Evolutionary conservation across 2,888 invertebrate genomes (phyloP).

Genomic region (Papilio demoleus): DNA sequence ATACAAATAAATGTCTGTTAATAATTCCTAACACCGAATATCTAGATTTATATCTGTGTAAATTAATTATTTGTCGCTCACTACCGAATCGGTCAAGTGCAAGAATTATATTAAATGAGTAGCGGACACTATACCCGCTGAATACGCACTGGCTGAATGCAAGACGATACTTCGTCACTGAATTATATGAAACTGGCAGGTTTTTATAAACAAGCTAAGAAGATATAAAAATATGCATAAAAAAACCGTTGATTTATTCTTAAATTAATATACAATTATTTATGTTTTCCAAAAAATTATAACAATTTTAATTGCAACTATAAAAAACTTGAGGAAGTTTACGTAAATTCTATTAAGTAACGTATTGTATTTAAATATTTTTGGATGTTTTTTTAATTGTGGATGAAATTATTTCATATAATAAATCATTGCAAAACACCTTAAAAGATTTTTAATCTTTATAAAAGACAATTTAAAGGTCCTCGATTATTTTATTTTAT

Average conservation of each 20-base stretch:
- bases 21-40: conserved; percentile 21
- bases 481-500: neutral
- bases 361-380: neutral
- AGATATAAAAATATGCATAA: neutral
- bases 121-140: conserved; percentile 47
- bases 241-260: conserved; percentile 4
- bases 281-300: neutral
- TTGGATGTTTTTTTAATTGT: no score
- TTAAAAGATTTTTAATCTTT: neutral
- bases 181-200: conserved; percentile 28
- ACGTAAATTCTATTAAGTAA: neutral
- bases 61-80: conserved; percentile 46
- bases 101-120: conserved; percentile 62
- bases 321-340: conserved; percentile 7
- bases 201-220: conserved; percentile 24
- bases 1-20: conserved; percentile 16
- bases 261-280: neutral
- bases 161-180: conserved; percentile 54
- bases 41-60: conserved; percentile 36
- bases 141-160: conserved; percentile 49
- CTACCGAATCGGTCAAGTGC: conserved; percentile 58
- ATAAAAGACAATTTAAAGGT: neutral
- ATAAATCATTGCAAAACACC: neutral
- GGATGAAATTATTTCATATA: no score
- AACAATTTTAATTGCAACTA: conserved; percentile 2